Evolutionary conservation across 2,797 vertebrate genomes (phyloP).

Genomic region (Austrolebias charrua): DNA sequence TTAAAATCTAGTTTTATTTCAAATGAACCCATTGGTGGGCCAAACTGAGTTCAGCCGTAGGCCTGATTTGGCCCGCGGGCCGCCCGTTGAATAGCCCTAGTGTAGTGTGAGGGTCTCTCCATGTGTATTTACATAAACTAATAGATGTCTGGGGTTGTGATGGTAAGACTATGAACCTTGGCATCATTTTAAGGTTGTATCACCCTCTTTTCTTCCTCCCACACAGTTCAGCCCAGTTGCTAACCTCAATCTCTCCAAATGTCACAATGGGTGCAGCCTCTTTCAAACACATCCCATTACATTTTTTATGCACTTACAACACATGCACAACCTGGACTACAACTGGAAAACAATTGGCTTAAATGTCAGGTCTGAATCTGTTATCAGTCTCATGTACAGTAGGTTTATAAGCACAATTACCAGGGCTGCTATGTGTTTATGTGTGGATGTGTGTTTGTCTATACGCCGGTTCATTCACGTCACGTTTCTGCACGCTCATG

Average conservation of each 20-base stretch:
- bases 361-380: constrained; percentile 68
- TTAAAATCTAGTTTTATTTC: too few species aligned
- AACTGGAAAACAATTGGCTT: constrained; percentile 38
- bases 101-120: constrained; percentile 26
- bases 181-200: constrained; percentile 48
- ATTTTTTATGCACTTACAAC: constrained; percentile 12
- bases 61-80: too few species aligned
- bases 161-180: constrained; percentile 52
- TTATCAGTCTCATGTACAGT: constrained; percentile 34
- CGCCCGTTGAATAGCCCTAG: too few species aligned
- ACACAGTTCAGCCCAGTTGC: constrained; percentile 37
- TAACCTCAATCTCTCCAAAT: constrained; percentile 59
- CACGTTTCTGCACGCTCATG: constrained; percentile 25
- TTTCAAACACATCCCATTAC: constrained; percentile 18
- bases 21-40: too few species aligned
- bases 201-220: constrained; percentile 4
- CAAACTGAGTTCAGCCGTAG: too few species aligned
- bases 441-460: constrained; percentile 5
- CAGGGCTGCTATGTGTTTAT: neutral
- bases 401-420: constrained; percentile 24
- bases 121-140: constrained; percentile 60
- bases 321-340: constrained; percentile 22
- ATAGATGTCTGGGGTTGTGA: constrained; percentile 57
- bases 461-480: constrained; percentile 11
- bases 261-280: constrained; percentile 42